These are phyloP conservation scores for Ambastaia sidthimunki DNA, from an alignment of 2,797 vertebrate genomes.

Conservation along the genomic window DNA sequence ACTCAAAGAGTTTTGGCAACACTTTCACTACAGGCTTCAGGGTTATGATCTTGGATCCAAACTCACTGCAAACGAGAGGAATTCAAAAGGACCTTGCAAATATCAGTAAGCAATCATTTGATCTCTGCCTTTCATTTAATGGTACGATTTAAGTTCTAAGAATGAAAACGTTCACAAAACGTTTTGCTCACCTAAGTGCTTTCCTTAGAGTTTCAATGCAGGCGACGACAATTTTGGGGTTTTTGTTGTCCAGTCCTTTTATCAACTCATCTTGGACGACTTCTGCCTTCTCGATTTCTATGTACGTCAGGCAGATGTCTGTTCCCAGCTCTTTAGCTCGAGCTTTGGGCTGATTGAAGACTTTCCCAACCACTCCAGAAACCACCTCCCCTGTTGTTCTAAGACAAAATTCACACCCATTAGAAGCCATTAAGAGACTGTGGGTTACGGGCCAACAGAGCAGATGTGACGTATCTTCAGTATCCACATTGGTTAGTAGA, in stretches of 20 bases:
- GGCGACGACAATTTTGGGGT: constrained; percentile 93
- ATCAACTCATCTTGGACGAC: constrained; percentile 94
- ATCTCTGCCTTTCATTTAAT: background rate
- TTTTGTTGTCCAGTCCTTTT: constrained; percentile 97
- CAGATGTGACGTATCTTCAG: background rate
- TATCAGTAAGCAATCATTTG: too few relatives aligned
- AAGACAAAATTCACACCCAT: constrained; percentile 52
- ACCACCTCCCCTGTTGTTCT: constrained; percentile 96
- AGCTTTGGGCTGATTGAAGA: constrained; percentile 98
- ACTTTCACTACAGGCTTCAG: constrained; percentile 96
- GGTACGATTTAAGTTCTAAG: background rate
- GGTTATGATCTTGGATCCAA: constrained; percentile 94
- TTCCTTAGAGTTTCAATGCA: constrained; percentile 90
- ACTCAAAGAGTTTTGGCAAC: constrained; percentile 96
- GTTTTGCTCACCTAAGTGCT: constrained; percentile 85
- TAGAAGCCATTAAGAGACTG: constrained; percentile 19
- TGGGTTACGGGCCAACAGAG: background rate
- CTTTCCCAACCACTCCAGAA: constrained; percentile 95
- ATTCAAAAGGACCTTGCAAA: constrained; percentile 37
- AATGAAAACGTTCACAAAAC: background rate
- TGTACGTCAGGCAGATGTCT: constrained; percentile 95
- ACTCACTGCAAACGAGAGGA: constrained; percentile 84
- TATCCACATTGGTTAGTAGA: background rate
- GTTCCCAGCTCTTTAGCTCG: constrained; percentile 92
- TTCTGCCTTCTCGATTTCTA: constrained; percentile 95